Evolutionary conservation across 2,888 invertebrate species (phyloP), one percentile per base, ranked within the genome.

Genomic region (Drymonia ruficornis): DNA sequence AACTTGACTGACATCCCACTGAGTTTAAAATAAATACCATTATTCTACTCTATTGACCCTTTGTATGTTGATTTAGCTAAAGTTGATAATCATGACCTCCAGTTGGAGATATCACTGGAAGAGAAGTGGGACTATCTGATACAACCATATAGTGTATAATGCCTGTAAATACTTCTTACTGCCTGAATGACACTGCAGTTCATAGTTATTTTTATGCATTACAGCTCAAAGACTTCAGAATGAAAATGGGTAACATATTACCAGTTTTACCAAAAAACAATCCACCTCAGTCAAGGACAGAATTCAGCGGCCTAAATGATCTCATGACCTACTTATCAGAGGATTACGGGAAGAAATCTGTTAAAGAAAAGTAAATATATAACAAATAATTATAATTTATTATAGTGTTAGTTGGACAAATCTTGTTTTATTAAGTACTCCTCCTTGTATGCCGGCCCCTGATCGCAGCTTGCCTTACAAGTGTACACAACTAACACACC

Each of bases 381-480:
- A 23, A 49, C 42, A 55, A 53, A 53, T 56, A 53, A 50, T 56
- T 48, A 19, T 54, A 47, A 52, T 61, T 60, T 61, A 56, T 62
- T 42, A 46, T 50, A 36, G 51, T 50, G 56, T 79, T 82, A 86
- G 64, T 81, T 83, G 55, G 81, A 72, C 70, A 96, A 94, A 89
- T 98, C 97, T 90, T 99, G 98, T 89, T 97, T 98, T 90, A 96
- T 95, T 56, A 97, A 79, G 87, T 94, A 95, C 90, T 99, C 98
- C 63, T 91, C 84, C 62, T 94, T 94, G 84, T 99, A 99, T 9
- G 93, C 94, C 9, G 90, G 91, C 13, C 94, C 94, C 55, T 86
- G 73, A 57, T 83, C 83, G 79, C 99, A 99, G 84, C 96, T 97
- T 16, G 93, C 89, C 76, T 94, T 93, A 81, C 99, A 99, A 0